Conservation (phyloP, 1,140 invertebrate genomes). For the Aphelinus certus region DNA sequence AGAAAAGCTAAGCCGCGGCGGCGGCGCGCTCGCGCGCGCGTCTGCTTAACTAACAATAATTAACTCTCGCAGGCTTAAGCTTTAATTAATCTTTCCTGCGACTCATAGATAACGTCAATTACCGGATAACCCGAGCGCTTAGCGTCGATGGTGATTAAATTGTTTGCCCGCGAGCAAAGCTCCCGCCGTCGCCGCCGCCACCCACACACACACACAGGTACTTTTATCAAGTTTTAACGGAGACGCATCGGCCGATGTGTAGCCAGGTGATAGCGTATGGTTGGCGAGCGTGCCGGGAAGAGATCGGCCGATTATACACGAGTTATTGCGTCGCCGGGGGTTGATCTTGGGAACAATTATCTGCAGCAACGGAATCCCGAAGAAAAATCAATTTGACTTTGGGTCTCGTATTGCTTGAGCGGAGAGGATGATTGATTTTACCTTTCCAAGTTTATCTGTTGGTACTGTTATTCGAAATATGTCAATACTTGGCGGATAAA, state of each 20-base stretch:
- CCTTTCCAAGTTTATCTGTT: too few species aligned
- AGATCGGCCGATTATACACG: too few species aligned
- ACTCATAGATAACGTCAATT: slow-evolving; percentile 39
- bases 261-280: too few species aligned
- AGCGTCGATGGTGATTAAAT: slow-evolving; percentile 28
- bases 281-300: too few species aligned
- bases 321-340: too few species aligned
- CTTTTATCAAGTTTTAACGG: slow-evolving; percentile 12
- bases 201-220: not conserved
- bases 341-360: too few species aligned
- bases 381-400: too few species aligned
- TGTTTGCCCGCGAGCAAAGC: not conserved
- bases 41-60: slow-evolving; percentile 44
- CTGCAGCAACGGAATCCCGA: too few species aligned
- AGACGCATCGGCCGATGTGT: not conserved
- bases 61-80: slow-evolving; percentile 41
- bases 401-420: too few species aligned
- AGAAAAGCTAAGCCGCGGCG: not conserved
- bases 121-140: slow-evolving; percentile 18
- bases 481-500: too few species aligned
- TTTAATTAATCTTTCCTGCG: slow-evolving; percentile 43
- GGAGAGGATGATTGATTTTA: too few species aligned
- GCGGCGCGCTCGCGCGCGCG: not conserved
- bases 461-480: too few species aligned
- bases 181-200: not conserved